These are phyloP conservation scores for Stegana nigrithorax DNA, from an alignment of 2,888 invertebrate species.

Conservation along the genomic window DNA sequence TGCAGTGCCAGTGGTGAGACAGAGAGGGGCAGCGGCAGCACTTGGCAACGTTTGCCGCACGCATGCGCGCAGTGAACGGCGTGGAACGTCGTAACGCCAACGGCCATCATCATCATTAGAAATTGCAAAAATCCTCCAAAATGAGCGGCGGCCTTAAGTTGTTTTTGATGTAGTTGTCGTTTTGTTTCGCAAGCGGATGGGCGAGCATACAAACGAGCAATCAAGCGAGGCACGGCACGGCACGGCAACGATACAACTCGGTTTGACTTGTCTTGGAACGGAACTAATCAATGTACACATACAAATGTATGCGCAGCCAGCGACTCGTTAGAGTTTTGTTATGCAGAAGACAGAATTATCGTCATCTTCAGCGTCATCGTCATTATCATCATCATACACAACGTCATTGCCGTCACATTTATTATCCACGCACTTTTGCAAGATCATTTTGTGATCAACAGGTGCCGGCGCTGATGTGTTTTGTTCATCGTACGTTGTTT, in stretches of 20 bases:
- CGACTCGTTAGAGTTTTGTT: conserved; percentile 14
- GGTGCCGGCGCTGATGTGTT: conserved; percentile 39
- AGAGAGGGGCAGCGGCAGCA: background rate
- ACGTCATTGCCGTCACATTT: conserved; percentile 31
- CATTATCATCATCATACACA: background rate
- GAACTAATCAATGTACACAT: conserved; percentile 38
- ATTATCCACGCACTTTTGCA: conserved; percentile 49
- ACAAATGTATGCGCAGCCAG: conserved; percentile 16
- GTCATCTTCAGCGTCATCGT: background rate
- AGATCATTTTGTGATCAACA: conserved; percentile 46
- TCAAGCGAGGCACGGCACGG: conserved; percentile 25
- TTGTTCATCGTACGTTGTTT: background rate
- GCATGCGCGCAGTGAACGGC: conserved; percentile 14
- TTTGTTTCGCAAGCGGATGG: conserved; percentile 25
- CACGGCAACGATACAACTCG: background rate
- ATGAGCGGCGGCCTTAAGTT: conserved; percentile 50
- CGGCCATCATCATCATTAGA: conserved; percentile 53
- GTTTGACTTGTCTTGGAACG: too few species aligned
- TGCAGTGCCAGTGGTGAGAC: background rate
- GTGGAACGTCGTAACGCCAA: conserved; percentile 11
- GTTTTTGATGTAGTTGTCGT: conserved; percentile 46
- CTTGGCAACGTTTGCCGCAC: conserved; percentile 10
- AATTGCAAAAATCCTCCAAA: conserved; percentile 54
- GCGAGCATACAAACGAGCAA: conserved; percentile 23
- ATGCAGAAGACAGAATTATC: conserved; percentile 23